phyloP scores from a whole-genome alignment of 1,140 invertebrate genomes.

The Sogatella furcifera region DNA sequence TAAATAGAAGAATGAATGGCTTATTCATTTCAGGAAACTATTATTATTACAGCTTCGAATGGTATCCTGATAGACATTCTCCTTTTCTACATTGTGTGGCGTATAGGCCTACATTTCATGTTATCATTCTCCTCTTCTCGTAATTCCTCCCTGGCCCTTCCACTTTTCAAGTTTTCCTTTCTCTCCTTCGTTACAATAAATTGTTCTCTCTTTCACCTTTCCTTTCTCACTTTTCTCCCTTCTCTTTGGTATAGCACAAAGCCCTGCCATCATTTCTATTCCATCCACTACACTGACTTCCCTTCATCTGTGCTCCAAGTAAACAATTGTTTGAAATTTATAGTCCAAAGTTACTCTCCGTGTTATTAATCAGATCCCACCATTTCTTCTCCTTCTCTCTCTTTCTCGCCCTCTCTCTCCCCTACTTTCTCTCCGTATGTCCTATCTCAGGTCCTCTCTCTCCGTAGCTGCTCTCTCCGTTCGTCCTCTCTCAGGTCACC shows the following conservation, averaged over 20 bases:
- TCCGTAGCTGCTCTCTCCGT: background rate
- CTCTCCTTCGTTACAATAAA: too few relatives aligned
- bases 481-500: background rate
- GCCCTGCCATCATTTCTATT: background rate
- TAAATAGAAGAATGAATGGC: too few relatives aligned
- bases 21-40: too few relatives aligned
- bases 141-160: too few relatives aligned
- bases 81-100: too few relatives aligned
- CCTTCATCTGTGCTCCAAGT: background rate
- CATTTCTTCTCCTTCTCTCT: conserved; percentile 1
- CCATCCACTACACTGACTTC: background rate
- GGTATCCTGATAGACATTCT: too few relatives aligned
- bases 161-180: too few relatives aligned
- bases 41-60: too few relatives aligned
- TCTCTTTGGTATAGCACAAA: background rate
- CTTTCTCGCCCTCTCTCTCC: background rate
- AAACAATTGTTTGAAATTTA: conserved; percentile 1
- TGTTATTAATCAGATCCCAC: background rate
- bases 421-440: background rate
- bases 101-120: too few relatives aligned
- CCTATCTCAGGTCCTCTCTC: background rate
- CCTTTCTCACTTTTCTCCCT: background rate
- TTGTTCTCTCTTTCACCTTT: too few relatives aligned
- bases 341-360: conserved; percentile 1
- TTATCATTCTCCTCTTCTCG: too few relatives aligned